These are phyloP conservation scores for Phasianus colchicus DNA, from an alignment of 2,113 vertebrate species.

Conservation along the genomic window DNA sequence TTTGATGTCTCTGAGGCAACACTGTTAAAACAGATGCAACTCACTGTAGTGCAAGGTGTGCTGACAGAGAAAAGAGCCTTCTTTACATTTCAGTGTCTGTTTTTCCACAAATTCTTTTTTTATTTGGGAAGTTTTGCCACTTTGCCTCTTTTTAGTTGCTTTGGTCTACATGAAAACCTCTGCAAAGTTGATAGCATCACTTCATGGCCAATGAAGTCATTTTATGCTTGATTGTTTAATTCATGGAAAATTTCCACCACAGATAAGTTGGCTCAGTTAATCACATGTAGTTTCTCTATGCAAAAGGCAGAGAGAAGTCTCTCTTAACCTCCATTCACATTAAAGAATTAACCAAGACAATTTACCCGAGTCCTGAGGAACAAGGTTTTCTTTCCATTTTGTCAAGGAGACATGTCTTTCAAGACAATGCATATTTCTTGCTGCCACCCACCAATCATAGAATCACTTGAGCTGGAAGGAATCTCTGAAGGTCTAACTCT, in stretches of 20 bases:
- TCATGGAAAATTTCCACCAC: not conserved
- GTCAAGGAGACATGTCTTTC: not conserved
- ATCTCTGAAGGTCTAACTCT: too few relatives aligned
- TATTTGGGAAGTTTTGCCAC: not conserved
- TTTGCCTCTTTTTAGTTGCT: not conserved
- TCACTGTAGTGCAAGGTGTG: not conserved
- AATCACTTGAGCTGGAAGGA: too few relatives aligned
- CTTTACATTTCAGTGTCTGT: not conserved
- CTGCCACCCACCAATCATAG: not conserved
- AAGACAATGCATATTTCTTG: not conserved
- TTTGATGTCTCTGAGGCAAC: not conserved
- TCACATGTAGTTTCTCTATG: not conserved
- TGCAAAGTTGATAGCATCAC: not conserved
- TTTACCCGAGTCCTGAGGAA: not conserved
- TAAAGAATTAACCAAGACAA: not conserved
- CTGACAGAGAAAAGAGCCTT: not conserved
- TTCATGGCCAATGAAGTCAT: not conserved
- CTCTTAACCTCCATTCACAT: not conserved
- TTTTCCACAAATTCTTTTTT: not conserved
- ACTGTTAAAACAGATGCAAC: not conserved
- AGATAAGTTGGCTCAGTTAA: not conserved
- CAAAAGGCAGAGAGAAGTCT: not conserved
- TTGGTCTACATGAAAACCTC: not conserved
- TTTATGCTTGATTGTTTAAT: not conserved
- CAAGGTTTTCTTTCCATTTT: accelerated